These are phyloP conservation scores for Euthynnus affinis DNA, from an alignment of 2,797 vertebrate species.

Conservation along the genomic window DNA sequence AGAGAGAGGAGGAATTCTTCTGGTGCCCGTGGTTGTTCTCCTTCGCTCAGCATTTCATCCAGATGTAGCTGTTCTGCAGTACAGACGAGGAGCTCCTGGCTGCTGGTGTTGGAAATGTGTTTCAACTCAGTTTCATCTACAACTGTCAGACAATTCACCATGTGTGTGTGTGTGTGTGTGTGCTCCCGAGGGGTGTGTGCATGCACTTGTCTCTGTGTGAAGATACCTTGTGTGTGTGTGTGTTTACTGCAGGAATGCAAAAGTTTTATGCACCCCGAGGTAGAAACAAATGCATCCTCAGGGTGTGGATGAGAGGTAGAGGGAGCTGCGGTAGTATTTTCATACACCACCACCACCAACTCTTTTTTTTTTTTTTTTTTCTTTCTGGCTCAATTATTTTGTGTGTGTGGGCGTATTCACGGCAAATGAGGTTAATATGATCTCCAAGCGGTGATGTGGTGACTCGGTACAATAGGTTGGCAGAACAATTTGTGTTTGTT, in stretches of 20 bases:
- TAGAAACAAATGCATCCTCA: constrained; percentile 17
- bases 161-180: constrained; percentile 8
- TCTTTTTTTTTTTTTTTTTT: too few relatives aligned
- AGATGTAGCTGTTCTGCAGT: constrained; percentile 35
- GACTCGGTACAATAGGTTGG: constrained; percentile 70
- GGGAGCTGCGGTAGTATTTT: too few relatives aligned
- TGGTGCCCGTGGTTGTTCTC: background rate
- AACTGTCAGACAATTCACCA: constrained; percentile 2
- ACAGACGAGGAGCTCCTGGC: background rate
- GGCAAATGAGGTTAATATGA: constrained; percentile 65
- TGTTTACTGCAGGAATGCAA: background rate
- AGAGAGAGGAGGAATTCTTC: background rate
- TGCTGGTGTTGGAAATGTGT: constrained; percentile 7
- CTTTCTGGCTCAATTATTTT: constrained; percentile 37
- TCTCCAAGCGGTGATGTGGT: constrained; percentile 57
- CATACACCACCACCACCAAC: too few relatives aligned
- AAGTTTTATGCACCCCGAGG: background rate
- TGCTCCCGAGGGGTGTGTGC: background rate
- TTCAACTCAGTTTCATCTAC: constrained; percentile 21
- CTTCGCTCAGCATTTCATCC: constrained; percentile 46
- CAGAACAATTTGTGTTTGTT: constrained; percentile 54
- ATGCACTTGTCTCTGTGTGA: background rate
- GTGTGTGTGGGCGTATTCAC: constrained; percentile 51
- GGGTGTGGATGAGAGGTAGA: constrained; percentile 3
- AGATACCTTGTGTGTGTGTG: background rate